Conservation (phyloP, 2,113 vertebrate genomes). For the Aspidoscelis tigris region DNA sequence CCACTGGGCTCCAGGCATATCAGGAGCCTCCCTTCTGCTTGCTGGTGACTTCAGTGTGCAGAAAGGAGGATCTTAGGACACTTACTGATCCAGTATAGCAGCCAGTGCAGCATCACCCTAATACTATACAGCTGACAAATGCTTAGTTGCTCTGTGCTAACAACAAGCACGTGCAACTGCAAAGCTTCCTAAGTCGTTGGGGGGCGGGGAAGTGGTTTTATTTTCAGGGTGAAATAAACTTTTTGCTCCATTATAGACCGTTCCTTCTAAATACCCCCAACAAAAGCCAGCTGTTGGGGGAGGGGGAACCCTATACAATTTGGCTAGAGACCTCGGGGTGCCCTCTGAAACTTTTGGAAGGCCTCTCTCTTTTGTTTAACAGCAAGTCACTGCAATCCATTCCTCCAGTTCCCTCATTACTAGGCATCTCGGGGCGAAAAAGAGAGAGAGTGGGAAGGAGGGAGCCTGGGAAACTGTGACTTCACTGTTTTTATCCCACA, state of each 20-base stretch:
- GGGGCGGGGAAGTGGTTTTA: not conserved
- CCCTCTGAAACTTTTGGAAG: conserved; percentile 41
- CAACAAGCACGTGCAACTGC: not conserved
- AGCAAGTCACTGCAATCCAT: conserved; percentile 43
- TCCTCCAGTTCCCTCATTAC: conserved; percentile 47
- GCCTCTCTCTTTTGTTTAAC: conserved; percentile 62
- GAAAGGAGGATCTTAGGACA: not conserved
- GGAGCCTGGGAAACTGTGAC: conserved; percentile 85
- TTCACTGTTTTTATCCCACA: conserved; percentile 80
- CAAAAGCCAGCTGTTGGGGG: not conserved
- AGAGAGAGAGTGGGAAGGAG: conserved; percentile 40
- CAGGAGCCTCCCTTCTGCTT: not conserved
- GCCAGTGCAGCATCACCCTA: too few species aligned
- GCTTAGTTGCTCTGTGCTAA: too few species aligned
- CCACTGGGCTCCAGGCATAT: too few species aligned
- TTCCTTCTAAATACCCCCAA: not conserved
- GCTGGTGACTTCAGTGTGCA: not conserved
- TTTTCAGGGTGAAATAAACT: not conserved
- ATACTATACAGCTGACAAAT: too few species aligned
- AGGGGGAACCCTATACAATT: not conserved
- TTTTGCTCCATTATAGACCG: not conserved
- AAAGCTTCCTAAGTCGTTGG: accelerated
- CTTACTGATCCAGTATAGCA: too few species aligned
- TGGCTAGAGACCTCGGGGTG: conserved; percentile 23
- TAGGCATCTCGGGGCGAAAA: conserved; percentile 69